A percentile compares a stretch with the other conserved stretches of the same genome.
Evolutionary conservation across 2,113 vertebrate species (phyloP).

Genomic region (Gobius niger): DNA sequence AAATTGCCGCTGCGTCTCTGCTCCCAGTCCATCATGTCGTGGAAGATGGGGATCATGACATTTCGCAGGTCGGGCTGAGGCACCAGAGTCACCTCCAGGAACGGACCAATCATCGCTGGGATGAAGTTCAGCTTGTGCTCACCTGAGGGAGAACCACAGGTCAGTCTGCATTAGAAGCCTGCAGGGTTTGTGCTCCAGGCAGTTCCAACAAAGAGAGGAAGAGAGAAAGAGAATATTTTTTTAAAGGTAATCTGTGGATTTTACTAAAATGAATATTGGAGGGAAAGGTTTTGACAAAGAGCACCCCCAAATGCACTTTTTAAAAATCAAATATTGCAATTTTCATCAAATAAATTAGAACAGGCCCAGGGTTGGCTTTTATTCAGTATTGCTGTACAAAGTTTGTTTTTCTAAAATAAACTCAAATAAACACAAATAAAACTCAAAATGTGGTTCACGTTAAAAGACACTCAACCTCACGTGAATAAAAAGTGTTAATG

Average conservation of each 20-base stretch:
- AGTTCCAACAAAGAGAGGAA: background rate
- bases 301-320: slow-evolving; percentile 15
- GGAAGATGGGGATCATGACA: slow-evolving; percentile 99
- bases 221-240: background rate
- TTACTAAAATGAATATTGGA: background rate
- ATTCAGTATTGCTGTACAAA: background rate
- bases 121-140: slow-evolving; percentile 98
- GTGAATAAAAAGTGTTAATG: background rate
- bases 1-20: slow-evolving; percentile 95
- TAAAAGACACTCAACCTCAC: slow-evolving; percentile 7
- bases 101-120: slow-evolving; percentile 96
- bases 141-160: slow-evolving; percentile 73
- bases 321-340: no score
- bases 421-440: slow-evolving; percentile 3
- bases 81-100: slow-evolving; percentile 97
- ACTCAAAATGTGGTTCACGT: slow-evolving; percentile 15
- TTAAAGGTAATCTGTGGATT: background rate
- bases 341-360: background rate
- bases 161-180: background rate
- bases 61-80: slow-evolving; percentile 96
- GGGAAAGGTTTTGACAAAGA: background rate
- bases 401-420: background rate
- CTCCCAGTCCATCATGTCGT: slow-evolving; percentile 99
- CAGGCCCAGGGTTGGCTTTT: background rate
- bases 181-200: slow-evolving; percentile 18